These are phyloP conservation scores for Scaptomyza graminum DNA, from an alignment of 1,140 invertebrate genomes.

Conservation along the genomic window DNA sequence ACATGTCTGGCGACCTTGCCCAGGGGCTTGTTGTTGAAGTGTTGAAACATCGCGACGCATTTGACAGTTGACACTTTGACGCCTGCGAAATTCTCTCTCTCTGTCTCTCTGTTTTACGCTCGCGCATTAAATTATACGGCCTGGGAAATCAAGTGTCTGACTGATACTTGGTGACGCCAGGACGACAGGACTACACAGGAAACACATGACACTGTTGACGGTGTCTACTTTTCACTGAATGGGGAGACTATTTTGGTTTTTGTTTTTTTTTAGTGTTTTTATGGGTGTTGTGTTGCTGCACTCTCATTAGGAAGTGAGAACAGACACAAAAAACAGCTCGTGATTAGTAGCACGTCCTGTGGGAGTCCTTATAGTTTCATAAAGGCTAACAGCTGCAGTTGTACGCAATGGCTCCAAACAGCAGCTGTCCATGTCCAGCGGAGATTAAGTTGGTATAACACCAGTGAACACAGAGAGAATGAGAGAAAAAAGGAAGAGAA, in stretches of 20 bases:
- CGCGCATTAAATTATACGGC: conserved; percentile 74
- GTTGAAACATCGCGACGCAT: conserved; percentile 60
- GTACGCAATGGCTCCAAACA: conserved; percentile 25
- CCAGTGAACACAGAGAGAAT: neutral
- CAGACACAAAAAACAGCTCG: conserved; percentile 43
- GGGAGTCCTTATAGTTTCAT: conserved; percentile 61
- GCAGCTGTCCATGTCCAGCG: conserved; percentile 40
- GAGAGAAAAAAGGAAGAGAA: neutral
- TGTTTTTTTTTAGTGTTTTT: conserved; percentile 23
- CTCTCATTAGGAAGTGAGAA: conserved; percentile 78
- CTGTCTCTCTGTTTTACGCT: neutral
- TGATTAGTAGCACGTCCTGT: conserved; percentile 71
- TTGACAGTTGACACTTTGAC: conserved; percentile 73
- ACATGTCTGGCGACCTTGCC: conserved; percentile 57
- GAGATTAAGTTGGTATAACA: conserved; percentile 60
- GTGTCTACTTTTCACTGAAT: neutral
- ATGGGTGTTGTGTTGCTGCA: conserved; percentile 70
- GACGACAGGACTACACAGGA: conserved; percentile 37
- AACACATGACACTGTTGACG: conserved; percentile 27
- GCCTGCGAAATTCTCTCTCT: conserved; percentile 28
- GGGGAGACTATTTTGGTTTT: neutral
- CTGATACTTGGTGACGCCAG: conserved; percentile 65
- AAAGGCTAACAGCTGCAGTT: conserved; percentile 54
- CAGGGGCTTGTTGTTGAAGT: conserved; percentile 22
- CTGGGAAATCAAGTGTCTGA: conserved; percentile 72